phyloP scores from a whole-genome alignment of 2,888 invertebrate genomes.

The Seira musarum region DNA sequence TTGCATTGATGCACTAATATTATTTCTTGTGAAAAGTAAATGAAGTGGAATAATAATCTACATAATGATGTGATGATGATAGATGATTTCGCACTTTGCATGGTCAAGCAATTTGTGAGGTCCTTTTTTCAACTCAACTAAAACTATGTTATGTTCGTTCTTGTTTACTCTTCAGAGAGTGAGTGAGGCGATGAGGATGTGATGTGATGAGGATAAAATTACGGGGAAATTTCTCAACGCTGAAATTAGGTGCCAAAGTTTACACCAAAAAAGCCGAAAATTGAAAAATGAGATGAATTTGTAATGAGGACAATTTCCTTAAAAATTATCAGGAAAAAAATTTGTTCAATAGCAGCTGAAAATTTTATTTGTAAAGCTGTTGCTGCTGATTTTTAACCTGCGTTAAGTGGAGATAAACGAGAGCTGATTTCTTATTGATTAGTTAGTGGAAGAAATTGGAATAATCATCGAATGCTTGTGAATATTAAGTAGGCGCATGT shows the following conservation, averaged over 20 bases:
- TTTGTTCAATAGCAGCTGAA: too few species aligned
- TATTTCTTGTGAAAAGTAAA: constrained; percentile 52
- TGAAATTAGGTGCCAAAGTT: constrained; percentile 7
- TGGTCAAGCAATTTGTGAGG: constrained; percentile 5
- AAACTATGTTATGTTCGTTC: constrained; percentile 20
- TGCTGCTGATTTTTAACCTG: not conserved
- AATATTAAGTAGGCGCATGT: too few species aligned
- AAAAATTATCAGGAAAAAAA: too few species aligned
- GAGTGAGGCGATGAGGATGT: constrained; percentile 19
- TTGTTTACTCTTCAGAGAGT: constrained; percentile 42
- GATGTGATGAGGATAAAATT: constrained; percentile 33
- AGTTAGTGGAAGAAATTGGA: too few species aligned
- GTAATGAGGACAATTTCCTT: not conserved
- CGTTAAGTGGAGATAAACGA: not conserved
- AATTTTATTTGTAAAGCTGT: too few species aligned
- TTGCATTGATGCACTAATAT: constrained; percentile 28
- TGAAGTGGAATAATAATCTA: constrained; percentile 47
- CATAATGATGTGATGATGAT: constrained; percentile 53
- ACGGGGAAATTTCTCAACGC: constrained; percentile 37
- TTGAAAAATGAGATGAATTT: constrained; percentile 7
- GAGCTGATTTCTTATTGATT: not conserved
- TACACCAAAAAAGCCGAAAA: constrained; percentile 1
- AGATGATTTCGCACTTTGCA: constrained; percentile 56
- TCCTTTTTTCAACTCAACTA: not conserved
- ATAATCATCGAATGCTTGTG: too few species aligned